phyloP scores from a whole-genome alignment of 2,797 vertebrate species.

The Threskiornis aethiopicus region DNA sequence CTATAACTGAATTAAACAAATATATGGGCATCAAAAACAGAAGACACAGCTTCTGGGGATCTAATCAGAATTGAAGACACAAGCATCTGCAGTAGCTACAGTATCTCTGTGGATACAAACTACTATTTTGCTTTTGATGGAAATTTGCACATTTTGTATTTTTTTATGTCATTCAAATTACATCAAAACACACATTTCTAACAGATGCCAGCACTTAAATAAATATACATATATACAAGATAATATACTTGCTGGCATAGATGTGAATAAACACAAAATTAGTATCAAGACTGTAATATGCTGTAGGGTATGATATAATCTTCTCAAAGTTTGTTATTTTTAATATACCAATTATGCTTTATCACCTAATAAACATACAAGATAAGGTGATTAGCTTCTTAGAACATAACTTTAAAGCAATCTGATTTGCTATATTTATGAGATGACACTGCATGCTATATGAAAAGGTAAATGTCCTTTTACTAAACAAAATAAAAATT shows the following conservation, averaged over 20 bases:
- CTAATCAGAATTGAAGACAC: neutral
- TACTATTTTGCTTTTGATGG: neutral
- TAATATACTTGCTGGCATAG: neutral
- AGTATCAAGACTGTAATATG: neutral
- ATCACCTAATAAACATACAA: conserved; percentile 24
- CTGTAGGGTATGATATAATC: neutral
- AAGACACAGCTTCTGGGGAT: neutral
- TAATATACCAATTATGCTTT: conserved; percentile 18
- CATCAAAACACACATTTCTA: neutral
- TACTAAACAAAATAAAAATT: neutral
- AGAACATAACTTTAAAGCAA: neutral
- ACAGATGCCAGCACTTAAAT: neutral
- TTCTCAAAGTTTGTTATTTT: neutral
- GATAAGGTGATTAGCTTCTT: neutral
- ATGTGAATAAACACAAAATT: neutral
- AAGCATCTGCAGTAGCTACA: neutral
- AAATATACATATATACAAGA: neutral
- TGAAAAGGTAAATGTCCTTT: neutral
- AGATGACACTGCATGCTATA: neutral
- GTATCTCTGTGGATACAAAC: neutral
- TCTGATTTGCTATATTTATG: neutral
- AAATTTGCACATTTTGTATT: neutral
- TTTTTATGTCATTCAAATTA: neutral
- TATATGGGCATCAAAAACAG: neutral
- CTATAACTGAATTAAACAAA: neutral